Percentiles rank a stretch among this genome's conserved stretches.
phyloP scores from a whole-genome alignment of 2,113 vertebrate species.

The Scatophagus argus region DNA sequence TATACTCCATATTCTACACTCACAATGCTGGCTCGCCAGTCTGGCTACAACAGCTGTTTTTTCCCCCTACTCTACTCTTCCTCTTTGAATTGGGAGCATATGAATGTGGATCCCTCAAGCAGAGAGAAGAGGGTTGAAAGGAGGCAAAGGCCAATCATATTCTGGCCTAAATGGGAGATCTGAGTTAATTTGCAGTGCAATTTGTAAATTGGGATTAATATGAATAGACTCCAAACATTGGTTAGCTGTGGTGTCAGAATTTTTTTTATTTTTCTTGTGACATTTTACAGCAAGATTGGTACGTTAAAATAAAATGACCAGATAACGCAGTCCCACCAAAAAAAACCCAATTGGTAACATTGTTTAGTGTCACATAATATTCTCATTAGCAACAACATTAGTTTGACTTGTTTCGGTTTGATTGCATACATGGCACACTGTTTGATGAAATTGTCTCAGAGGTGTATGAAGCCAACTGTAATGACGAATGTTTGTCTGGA shows the following conservation, averaged over 20 bases:
- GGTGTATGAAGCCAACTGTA: conserved; percentile 2
- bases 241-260: conserved; percentile 21
- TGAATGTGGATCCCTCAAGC: conserved; percentile 60
- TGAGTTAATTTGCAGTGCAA: conserved; percentile 75
- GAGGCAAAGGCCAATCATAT: conserved; percentile 63
- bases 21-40: conserved; percentile 80
- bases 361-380: conserved; percentile 34
- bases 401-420: conserved; percentile 48
- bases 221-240: conserved; percentile 43
- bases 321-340: too few relatives aligned
- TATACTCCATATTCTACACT: conserved; percentile 77
- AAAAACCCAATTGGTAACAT: conserved; percentile 13
- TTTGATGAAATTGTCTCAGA: conserved; percentile 27
- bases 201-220: conserved; percentile 60
- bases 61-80: conserved; percentile 33
- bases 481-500: conserved; percentile 4
- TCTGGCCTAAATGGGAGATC: conserved; percentile 66
- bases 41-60: conserved; percentile 74
- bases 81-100: conserved; percentile 49
- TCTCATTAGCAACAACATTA: conserved; percentile 33
- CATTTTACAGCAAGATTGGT: background rate
- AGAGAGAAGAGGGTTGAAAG: conserved; percentile 63
- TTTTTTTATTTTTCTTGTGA: too few relatives aligned
- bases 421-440: conserved; percentile 14
- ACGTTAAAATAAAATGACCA: too few relatives aligned